A percentile compares a stretch with the other conserved stretches of the same genome.
phyloP scores from a whole-genome alignment of 2,888 invertebrate species.

The Andrena haemorrhoa region DNA sequence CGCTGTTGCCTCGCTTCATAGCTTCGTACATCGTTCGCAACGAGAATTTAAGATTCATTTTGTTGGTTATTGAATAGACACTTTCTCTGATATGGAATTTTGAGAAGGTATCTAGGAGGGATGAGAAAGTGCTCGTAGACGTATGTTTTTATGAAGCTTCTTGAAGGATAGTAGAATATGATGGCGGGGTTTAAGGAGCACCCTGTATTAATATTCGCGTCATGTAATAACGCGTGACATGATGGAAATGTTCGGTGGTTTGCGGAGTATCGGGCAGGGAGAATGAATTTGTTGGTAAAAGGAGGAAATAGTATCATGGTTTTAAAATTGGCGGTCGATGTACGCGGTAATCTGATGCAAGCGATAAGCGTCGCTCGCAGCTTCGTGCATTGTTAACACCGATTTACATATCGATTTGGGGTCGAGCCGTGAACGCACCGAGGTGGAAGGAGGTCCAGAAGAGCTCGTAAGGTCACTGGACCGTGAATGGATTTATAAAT shows the following conservation, averaged over 20 bases:
- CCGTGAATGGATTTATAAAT: constrained; percentile 11
- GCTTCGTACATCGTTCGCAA: too few species aligned
- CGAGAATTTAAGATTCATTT: too few species aligned
- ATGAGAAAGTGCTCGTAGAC: too few species aligned
- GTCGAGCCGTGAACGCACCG: constrained; percentile 32
- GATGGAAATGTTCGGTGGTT: constrained; percentile 4
- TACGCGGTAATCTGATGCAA: constrained; percentile 48
- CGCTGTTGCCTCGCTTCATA: too few species aligned
- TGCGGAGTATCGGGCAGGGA: neutral
- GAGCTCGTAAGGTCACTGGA: constrained; percentile 32
- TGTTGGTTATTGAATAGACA: too few species aligned
- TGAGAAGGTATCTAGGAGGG: too few species aligned
- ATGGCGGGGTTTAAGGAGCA: neutral
- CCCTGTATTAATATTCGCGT: neutral
- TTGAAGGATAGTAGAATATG: too few species aligned
- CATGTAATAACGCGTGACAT: constrained; percentile 8
- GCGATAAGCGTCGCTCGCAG: constrained; percentile 53
- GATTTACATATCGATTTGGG: constrained; percentile 65
- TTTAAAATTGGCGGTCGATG: constrained; percentile 27
- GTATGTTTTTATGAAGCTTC: too few species aligned
- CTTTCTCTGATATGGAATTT: too few species aligned
- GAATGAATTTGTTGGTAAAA: neutral
- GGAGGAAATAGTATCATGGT: neutral
- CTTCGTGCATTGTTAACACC: constrained; percentile 44
- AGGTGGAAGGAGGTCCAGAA: constrained; percentile 47